Percentiles rank a stretch among this genome's conserved stretches.
These are phyloP conservation scores for Oreortyx pictus DNA, from an alignment of 2,797 vertebrate genomes.

Conservation along the genomic window DNA sequence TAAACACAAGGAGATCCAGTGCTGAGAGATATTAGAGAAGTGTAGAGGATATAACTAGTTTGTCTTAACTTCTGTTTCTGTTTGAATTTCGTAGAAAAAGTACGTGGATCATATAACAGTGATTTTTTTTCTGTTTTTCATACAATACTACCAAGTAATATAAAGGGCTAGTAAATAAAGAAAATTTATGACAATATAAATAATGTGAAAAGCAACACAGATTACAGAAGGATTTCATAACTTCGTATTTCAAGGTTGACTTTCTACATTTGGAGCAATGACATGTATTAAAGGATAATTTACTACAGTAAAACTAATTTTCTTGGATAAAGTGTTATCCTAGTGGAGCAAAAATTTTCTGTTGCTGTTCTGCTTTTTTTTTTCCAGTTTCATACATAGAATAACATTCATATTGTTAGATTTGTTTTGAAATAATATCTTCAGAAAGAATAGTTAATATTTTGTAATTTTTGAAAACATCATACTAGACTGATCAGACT, in stretches of 20 bases:
- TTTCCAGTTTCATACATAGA: background rate
- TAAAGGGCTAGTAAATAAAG: background rate
- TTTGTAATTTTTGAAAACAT: background rate
- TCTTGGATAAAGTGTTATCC: background rate
- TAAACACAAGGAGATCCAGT: background rate
- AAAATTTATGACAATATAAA: background rate
- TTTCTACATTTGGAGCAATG: background rate
- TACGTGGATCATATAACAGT: background rate
- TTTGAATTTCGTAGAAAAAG: background rate
- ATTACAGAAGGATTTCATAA: too few relatives aligned
- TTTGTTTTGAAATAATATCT: background rate
- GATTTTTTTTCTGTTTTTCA: background rate
- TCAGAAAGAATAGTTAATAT: background rate
- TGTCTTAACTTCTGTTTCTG: fast-evolving
- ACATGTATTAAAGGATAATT: background rate
- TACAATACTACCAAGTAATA: background rate
- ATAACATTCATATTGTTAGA: background rate
- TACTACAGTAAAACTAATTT: background rate
- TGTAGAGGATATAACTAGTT: background rate
- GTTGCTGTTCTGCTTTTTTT: background rate
- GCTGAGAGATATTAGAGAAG: background rate
- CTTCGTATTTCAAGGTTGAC: too few relatives aligned
- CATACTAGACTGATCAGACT: background rate
- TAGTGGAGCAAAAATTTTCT: background rate
- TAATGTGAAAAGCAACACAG: background rate